Base-by-base conservation (phyloP, 2,888 invertebrate species). In the Agrotis clavis region DNA sequence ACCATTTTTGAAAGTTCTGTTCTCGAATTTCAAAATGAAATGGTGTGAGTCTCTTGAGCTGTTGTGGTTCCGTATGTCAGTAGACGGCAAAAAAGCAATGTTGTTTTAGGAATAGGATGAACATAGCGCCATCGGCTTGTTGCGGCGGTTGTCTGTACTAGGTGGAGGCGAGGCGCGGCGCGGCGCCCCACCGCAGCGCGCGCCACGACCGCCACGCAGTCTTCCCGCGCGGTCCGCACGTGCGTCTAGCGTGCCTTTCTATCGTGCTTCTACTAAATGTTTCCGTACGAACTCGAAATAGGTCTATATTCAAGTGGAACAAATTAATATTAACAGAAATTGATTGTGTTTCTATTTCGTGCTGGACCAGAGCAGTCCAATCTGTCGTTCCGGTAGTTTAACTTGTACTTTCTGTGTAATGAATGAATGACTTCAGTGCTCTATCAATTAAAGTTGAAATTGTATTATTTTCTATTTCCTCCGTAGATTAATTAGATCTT, bases 221-320 rank as follows among this genome's bases (percentile, higher is more conserved):
- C 96, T 96, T 96, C 95, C 95, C 96, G 96, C 96, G 96, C 95
- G 94, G 90, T 82, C 90, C 94, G 93, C 95, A 95, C 96, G 95
- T 96, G 96, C 92, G 91, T 92, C 94, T 92, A 92, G 93, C 93
- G 94, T 94, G 92, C 92, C 87, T 88, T 88, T 79, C 88, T 89
- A 90, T 86, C 87, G 89, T 89, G 88, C 89, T 87, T 86, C 82
- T 88, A 86, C 81, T 89, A 87, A 91, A 91, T 89, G 90, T 92
- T 92, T 90, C 88, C 92, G 91, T 91, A 91, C 90, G 85, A 91
- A 92, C 89, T 90, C 85, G 84, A 87, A 89, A 90, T 89, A 90
- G 87, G 78, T 85, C 87, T 85, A 87, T 77, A 86, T 82, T 86
- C 87, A 89, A 92, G 92, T 93, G 92, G 83, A 87, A 88, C 88